Evolutionary conservation across 2,888 invertebrate genomes (phyloP).

Genomic region (Agrochola lychnidis): DNA sequence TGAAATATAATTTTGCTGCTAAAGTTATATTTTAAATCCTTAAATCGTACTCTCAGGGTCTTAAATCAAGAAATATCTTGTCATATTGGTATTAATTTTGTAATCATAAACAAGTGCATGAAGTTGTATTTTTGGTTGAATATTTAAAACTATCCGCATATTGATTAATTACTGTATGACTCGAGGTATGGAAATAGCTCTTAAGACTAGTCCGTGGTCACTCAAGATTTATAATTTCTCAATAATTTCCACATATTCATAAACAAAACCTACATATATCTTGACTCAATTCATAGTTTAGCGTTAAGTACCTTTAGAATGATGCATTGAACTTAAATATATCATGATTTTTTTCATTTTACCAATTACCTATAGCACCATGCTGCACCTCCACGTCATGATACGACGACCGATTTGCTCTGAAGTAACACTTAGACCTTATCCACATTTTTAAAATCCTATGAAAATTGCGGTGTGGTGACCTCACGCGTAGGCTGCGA

Average conservation of each 20-base stretch:
- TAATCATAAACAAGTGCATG: neutral
- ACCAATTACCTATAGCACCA: neutral
- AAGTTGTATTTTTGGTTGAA: neutral
- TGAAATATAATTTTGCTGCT: neutral
- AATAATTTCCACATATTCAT: constrained; percentile 12
- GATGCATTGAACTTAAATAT: neutral
- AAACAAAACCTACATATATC: neutral
- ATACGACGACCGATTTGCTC: neutral
- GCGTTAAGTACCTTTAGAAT: too few relatives aligned
- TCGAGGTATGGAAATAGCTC: constrained; percentile 6
- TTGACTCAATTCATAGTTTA: neutral
- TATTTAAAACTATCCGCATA: neutral
- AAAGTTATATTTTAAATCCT: too few relatives aligned
- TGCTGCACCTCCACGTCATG: neutral
- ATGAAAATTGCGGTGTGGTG: neutral
- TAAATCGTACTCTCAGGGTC: neutral
- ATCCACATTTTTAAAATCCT: neutral
- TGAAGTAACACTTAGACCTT: neutral
- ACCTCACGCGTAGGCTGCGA: neutral
- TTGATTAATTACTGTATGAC: constrained; percentile 3
- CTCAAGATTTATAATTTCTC: constrained; percentile 1
- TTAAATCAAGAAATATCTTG: neutral
- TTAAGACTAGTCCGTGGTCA: constrained; percentile 10
- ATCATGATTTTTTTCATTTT: too few relatives aligned
- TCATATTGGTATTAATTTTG: neutral